Conservation (phyloP, 2,113 vertebrate genomes). For the Gavia stellata region DNA sequence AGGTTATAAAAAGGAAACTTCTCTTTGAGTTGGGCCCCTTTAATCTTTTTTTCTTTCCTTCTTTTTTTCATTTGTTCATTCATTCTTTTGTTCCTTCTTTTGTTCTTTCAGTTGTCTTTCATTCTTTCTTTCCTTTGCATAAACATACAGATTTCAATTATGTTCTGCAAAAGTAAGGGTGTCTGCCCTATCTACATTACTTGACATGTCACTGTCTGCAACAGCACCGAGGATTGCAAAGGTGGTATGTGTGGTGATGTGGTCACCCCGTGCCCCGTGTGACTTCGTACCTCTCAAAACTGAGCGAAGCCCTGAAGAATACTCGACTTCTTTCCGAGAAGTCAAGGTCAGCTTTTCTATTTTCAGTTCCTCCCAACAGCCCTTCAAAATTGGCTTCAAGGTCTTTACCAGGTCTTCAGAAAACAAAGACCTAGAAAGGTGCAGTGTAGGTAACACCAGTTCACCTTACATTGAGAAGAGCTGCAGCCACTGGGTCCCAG, state of each 20-base stretch:
- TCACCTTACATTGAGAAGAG: background rate
- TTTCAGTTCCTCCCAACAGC: background rate
- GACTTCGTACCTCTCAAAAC: conserved; percentile 7
- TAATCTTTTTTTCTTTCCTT: background rate
- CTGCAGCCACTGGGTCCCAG: background rate
- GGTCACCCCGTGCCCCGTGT: accelerated
- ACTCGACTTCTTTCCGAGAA: conserved; percentile 21
- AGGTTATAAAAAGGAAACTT: background rate
- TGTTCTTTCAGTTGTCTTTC: background rate
- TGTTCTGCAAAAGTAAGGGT: background rate
- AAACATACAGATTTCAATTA: background rate
- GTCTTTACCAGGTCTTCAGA: background rate
- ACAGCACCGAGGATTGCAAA: background rate
- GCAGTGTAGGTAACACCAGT: background rate
- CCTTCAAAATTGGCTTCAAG: conserved; percentile 17
- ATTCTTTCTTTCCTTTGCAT: background rate
- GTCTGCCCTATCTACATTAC: background rate
- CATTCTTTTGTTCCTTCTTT: background rate
- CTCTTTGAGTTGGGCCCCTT: background rate
- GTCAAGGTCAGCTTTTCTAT: background rate
- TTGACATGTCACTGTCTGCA: background rate
- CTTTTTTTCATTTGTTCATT: background rate
- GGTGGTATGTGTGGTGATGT: background rate
- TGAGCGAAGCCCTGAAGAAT: background rate
- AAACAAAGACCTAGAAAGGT: background rate